Evolutionary conservation across 35 echinoderm and acorn worm species (phyloP).

Genomic region (Holothuria glaberrima): DNA sequence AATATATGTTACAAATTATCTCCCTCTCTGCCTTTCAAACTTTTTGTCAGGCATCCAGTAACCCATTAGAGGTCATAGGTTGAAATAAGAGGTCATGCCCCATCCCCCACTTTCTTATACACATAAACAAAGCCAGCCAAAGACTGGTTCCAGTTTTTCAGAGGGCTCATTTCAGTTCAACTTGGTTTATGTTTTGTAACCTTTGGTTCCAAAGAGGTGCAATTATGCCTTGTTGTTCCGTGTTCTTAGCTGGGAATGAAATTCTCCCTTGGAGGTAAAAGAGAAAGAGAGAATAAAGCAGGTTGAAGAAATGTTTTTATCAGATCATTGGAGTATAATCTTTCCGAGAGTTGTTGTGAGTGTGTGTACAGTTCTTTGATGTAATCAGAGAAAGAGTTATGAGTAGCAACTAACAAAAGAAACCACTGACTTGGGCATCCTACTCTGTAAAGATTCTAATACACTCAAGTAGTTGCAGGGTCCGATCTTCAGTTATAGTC

Average conservation of each 20-base stretch:
- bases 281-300: background rate
- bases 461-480: no score
- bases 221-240: slow-evolving; percentile 20
- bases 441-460: no score
- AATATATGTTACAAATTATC: slow-evolving; percentile 56
- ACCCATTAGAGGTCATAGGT: slow-evolving; percentile 38
- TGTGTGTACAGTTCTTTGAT: no score
- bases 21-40: slow-evolving; percentile 11
- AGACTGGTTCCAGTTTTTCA: background rate
- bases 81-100: slow-evolving; percentile 36
- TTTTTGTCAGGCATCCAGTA: slow-evolving; percentile 7
- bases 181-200: slow-evolving; percentile 47
- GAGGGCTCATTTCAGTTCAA: slow-evolving; percentile 27
- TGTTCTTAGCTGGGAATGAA: background rate
- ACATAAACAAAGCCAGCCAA: slow-evolving; percentile 33
- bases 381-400: no score
- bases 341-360: no score
- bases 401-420: no score
- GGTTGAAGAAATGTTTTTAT: no score
- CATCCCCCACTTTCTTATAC: slow-evolving; percentile 46
- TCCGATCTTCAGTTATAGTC: no score
- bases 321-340: no score
- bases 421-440: no score
- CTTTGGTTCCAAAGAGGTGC: slow-evolving; percentile 28
- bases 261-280: slow-evolving; percentile 45